Percentiles rank a stretch among this genome's conserved stretches.
Evolutionary conservation across 2,113 vertebrate genomes (phyloP).

Genomic region (Hipposideros armiger): DNA sequence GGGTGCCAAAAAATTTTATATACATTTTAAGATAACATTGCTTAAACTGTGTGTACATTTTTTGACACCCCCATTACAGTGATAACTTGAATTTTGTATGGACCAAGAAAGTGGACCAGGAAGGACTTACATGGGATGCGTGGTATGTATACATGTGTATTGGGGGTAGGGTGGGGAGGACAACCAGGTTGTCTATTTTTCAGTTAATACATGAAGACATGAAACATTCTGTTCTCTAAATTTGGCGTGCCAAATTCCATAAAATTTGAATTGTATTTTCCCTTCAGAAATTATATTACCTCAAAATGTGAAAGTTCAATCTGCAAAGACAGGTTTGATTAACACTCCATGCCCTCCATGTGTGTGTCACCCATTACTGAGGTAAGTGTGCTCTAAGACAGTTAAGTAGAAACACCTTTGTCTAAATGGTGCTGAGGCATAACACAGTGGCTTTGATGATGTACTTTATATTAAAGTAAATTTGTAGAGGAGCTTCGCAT

Average conservation of each 20-base stretch:
- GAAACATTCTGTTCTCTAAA: background rate
- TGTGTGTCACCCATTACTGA: background rate
- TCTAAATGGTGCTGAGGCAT: background rate
- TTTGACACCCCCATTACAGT: background rate
- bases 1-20: too few species aligned
- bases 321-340: background rate
- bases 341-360: background rate
- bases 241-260: background rate
- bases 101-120: background rate
- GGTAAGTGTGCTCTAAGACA: background rate
- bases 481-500: background rate
- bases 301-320: background rate
- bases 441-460: background rate
- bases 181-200: background rate
- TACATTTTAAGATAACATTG: too few species aligned
- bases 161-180: background rate
- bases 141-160: too few species aligned
- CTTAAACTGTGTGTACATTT: too few species aligned
- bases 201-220: background rate
- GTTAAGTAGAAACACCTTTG: background rate
- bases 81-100: background rate
- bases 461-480: background rate
- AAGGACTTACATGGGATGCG: background rate
- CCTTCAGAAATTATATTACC: background rate
- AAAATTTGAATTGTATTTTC: background rate